Evolutionary conservation across 2,888 invertebrate species (phyloP), one percentile per base, ranked within the genome.

Genomic region (Cataglyphis altisquamis): DNA sequence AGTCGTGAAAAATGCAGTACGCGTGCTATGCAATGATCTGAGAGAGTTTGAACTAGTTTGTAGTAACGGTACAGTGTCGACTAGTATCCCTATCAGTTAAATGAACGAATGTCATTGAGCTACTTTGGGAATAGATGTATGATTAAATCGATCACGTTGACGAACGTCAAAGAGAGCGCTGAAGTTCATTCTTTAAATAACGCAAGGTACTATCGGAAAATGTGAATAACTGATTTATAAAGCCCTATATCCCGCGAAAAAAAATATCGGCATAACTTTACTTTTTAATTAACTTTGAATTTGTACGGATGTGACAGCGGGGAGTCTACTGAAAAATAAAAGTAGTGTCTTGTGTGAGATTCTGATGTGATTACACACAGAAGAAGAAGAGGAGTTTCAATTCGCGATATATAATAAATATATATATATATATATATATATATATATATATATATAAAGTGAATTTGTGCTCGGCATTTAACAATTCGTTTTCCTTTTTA

Each of bases 21-120:
- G 36, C 32, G 78, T 60, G 60, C 45, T 80, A 67, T 67, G 55
- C 78, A 73, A 80, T 60, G 78, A 80, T 80, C 72, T 80, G 78
- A 80, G 78, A 72, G 60, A 80, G 78, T 80, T 80, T 73, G 73
- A 80, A 60, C 78, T 36, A 80, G 60, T 80, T 80, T 36, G 12
- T 45, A 25, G 57, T 41, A 32, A 18, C 68, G 18, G 12, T 60
- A 72, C 57, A 62, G 12, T 25, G 72, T 45, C 73, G 73, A 45
- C 78, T n/a, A 32, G 48, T n/a, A 8, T n/a, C 32, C 25, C 45
- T 9, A 45, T 32, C 32, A 21, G 72, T 80, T 80, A 72, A 72
- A 73, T 15, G 45, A 73, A 60, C 78, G 74, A 25, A 72, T 45
- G 78, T 80, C 45, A 78, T 72, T 72, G 72, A 73, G 45, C 73